Base-by-base conservation (phyloP, 2,888 invertebrate species). In the Agrenia bidenticulata region DNA sequence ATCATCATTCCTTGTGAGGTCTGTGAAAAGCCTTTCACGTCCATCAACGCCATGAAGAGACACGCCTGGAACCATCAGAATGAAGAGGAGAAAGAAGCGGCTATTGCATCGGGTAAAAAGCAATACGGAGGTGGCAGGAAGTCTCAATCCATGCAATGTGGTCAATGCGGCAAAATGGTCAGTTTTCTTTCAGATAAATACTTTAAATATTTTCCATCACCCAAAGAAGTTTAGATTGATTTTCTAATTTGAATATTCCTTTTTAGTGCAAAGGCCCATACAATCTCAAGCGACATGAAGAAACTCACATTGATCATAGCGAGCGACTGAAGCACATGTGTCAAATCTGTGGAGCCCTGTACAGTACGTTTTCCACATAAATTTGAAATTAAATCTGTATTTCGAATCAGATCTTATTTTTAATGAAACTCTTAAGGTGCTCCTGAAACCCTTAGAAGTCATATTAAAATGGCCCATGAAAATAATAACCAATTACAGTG, bases 241-340 rank as follows among this genome's bases (percentile, higher is more conserved):
- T 11, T 11, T 11, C 15, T 39, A 39, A 39, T 39, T 39, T 39
- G 9, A 39, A n/a, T n/a, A n/a, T 23, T 9, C 23, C 23, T 26
- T n/a, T 55, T 2, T 13, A 57, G 41, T 57, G 57, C 39, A 37
- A 39, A 21, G 57, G 57, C 2, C 32, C 39, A 13, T 57, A 57
- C 23, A 57, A 41, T 21, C 41, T 57, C 11, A 57, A 23, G 23
- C 23, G 23, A 13, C 57, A 57, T 21, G 57, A 57, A 27, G 57
- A 57, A 39, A 57, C 41, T 5, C 57, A 57, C 39, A 23, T 57
- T 5, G 41, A 57, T 21, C 37, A 37, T n/a, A 21, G 17, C 4
- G 57, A 37, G 19, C n/a, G 57, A 39, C n/a, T 15, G n/a, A 57
- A 57, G 39, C 57, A 57, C 57, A 57, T 57, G 57, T 57, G 57